Base-by-base conservation (phyloP, 2,797 vertebrate genomes). In the Gila robusta region DNA sequence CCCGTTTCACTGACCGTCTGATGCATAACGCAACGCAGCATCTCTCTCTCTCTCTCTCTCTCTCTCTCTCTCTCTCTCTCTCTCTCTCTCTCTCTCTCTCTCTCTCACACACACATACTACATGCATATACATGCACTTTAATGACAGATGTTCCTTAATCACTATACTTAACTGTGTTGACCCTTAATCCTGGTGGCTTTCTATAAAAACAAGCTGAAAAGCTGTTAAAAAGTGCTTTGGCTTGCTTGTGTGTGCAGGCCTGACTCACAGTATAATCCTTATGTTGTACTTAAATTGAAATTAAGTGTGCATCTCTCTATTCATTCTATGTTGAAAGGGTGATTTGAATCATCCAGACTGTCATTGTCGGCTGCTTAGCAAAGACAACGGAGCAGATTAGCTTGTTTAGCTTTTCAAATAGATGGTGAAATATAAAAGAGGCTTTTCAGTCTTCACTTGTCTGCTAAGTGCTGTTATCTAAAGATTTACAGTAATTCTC, bases 401-500 rank as follows among this genome's bases (percentile, higher is more conserved):
- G 87, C 67, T 89, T 79, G 67, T 80, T 89, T 39, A 8, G 85
- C 87, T 0, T n/a, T 54, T 83, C 82, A 80, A 85, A 35, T 49
- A 47, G 66, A 85, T 74, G 76, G 87, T 44, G 82, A 83, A 84
- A 47, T 28, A 39, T 54, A 82, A 80, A 86, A n/a, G 81, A 59
- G 79, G 19, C 17, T 67, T 89, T 87, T 89, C 82, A 76, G 74
- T 87, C 87, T 89, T 78, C 78, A 67, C 78, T 85, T 64, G 19
- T 80, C 87, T 39, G 23, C 85, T 90, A 91, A 93, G 88, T 86
- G 88, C 91, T 91, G 89, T 92, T 87, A 78, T 83, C 44, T 81
- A 62, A 84, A 86, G 87, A 88, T 93, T 92, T 93, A 93, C 91
- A 94, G 91, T 91, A 91, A 91, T 93, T 91, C 89, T 86, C 91